Base-by-base conservation (phyloP, 2,888 invertebrate genomes). In the Lutraria lutraria region DNA sequence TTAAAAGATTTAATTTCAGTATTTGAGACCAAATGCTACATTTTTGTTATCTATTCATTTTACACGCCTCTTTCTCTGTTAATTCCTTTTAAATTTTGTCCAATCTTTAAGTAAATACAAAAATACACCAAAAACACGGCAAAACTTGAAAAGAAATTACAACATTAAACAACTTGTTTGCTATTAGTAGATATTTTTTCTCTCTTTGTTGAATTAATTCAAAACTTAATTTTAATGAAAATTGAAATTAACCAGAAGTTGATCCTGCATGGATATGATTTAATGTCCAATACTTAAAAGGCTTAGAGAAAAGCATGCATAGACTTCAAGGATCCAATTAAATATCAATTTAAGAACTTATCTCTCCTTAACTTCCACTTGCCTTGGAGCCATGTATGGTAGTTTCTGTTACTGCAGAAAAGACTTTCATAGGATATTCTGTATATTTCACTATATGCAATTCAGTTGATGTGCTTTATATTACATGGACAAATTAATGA, bases 1-100 rank as follows among this genome's bases (percentile, higher is more conserved):
- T 91, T 91, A 91, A 91, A 89, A 87, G 91, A 86, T 91, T 85
- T 87, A 83, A 83, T 85, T 85, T 89, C 80, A 82, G 53, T 83
- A 82, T 85, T 85, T 76, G 81, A 88, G 63, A 83, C 83, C 83
- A 84, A 88, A 88, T 83, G 80, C 83, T 80, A 79, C 87, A 83
- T 79, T 88, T 85, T 85, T 83, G 86, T 89, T 89, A 84, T 86
- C 89, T 87, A 68, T 89, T 83, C 86, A 89, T 60, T 80, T 80
- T 84, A 21, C 21, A 31, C 80, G 80, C 87, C 81, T 25, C 80
- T 88, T 79, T 25, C 29, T 56, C 53, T 43, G 34, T 53, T 88
- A 88, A 88, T 88, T 88, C 83, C 63, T 85, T 88, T 83, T 83
- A 84, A 83, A 79, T 63, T n/a, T 80, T 84, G 21, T 29, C 83